Conservation (phyloP, 1,140 invertebrate species). For the Cyclina sinensis region DNA sequence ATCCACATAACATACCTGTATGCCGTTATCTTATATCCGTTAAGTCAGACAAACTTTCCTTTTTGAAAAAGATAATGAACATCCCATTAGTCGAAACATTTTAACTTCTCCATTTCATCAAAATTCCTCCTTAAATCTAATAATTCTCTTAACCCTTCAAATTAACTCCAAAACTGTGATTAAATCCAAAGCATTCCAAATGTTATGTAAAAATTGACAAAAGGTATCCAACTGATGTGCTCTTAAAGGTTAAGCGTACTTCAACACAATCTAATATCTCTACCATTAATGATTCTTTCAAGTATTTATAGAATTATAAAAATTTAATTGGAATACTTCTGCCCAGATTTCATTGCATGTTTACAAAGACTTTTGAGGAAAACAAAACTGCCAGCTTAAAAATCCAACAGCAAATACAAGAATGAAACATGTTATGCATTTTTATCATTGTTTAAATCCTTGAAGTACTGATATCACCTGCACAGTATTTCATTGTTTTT, state of each 20-base stretch:
- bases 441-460: no score
- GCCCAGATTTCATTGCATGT: neutral
- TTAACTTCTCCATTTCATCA: neutral
- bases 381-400: no score
- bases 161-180: neutral
- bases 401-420: neutral
- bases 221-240: conserved; percentile 32
- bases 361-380: no score
- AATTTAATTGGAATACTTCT: conserved; percentile 3
- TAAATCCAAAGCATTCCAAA: conserved; percentile 31
- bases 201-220: conserved; percentile 36
- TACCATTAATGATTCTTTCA: neutral
- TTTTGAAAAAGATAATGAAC: neutral
- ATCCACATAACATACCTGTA: neutral
- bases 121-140: neutral
- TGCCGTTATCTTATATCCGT: neutral
- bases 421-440: no score
- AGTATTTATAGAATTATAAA: conserved; percentile 4
- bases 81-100: neutral
- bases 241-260: conserved; percentile 21
- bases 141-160: neutral
- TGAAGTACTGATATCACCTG: no score
- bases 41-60: neutral
- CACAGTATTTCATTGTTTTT: no score
- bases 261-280: neutral